Base-by-base conservation (phyloP, 92 coral and sea anemone species). In the Epizoanthus rinbou region DNA sequence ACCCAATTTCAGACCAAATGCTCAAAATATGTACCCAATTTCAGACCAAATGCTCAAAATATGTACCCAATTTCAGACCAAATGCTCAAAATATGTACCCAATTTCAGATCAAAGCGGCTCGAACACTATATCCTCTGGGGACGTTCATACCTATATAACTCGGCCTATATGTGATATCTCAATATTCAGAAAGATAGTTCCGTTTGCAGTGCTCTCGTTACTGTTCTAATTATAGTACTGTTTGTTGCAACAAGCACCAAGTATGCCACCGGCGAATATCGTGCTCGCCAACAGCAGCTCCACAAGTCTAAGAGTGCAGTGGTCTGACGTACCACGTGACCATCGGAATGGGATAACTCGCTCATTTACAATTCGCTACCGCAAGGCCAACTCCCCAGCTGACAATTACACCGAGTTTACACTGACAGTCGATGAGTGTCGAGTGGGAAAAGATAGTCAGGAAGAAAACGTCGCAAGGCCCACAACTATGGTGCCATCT, bases 301-400 rank as follows among this genome's bases (percentile, higher is more conserved):
- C 91, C 3, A 66, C 89, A 1, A 91, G 95, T 74, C 39, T 91
- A n/a, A 58, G 73, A 64, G 70, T 91, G 56, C 70, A 79, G 17
- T 91, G 95, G 95, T 41, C 84, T 39, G 66, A 84, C 50, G 84
- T 91, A 13, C 89, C 95, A 5, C 37, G 47, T 3, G 88, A 69
- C 2, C 64, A 89, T 58, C 75, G 56, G 33, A 80, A 91, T 64
- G 95, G 95, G 15, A 75, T 89, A 19, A 50, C 84, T 5, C 92
- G 89, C 15, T 69, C 74, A 1, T 91, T 89, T 54, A 69, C 64
- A 33, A 85, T 91, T 60, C 79, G 69, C 28, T 91, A 86, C 86
- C 82, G 86, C 84, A 56, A 57, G 35, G 79, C 53, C 10, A 80
- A 58, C 35, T 66, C 74, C 58, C 89, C 91, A 4, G 65, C 57